Conservation (phyloP, 2,797 vertebrate genomes). For the Enteromius unitaeniatus region DNA sequence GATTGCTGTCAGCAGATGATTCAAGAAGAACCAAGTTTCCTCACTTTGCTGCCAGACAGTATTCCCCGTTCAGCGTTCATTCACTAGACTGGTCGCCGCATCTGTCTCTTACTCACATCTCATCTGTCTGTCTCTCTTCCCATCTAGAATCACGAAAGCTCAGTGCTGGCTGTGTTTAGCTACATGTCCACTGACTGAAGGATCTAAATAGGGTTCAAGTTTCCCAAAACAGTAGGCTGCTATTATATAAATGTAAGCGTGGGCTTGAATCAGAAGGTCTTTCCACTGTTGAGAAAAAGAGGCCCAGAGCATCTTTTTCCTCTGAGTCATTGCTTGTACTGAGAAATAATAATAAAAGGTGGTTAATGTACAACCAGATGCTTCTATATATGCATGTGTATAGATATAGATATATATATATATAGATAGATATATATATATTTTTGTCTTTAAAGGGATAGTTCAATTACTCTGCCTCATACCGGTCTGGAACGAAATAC, state of each 20-base stretch:
- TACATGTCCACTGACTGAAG: conserved; percentile 35
- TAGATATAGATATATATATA: too few species aligned
- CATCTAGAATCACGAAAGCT: conserved; percentile 1
- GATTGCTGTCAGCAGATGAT: background rate
- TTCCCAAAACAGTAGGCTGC: conserved; percentile 33
- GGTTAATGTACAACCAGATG: background rate
- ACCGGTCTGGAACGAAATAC: too few species aligned
- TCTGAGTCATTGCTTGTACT: background rate
- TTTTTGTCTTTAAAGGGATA: background rate
- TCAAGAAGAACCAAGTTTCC: conserved; percentile 13
- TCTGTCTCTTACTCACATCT: background rate
- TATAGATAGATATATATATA: too few species aligned
- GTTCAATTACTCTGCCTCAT: background rate
- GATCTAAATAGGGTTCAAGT: conserved; percentile 50
- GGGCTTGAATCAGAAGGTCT: conserved; percentile 50
- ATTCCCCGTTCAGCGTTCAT: conserved; percentile 10
- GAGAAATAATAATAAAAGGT: background rate
- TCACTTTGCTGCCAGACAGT: conserved; percentile 20
- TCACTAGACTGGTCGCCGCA: background rate
- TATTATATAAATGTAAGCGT: conserved; percentile 48
- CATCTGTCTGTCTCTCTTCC: background rate
- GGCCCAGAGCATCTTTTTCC: conserved; percentile 1
- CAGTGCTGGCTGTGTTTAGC: conserved; percentile 17
- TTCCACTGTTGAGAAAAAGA: conserved; percentile 37
- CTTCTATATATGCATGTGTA: background rate